Conservation (phyloP, 2,797 vertebrate genomes). For the Picus viridis region DNA sequence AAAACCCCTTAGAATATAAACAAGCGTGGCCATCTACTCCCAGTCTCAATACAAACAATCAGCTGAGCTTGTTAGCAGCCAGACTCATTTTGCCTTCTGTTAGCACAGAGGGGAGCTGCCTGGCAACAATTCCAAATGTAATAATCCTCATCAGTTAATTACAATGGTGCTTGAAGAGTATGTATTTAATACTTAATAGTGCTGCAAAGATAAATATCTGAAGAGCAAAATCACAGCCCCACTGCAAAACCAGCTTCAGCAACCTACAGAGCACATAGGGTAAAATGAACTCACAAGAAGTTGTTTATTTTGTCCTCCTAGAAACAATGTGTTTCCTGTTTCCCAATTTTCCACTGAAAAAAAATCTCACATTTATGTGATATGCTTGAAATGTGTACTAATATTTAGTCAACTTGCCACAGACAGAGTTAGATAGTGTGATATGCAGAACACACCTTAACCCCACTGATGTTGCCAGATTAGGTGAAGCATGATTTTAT, state of each 20-base stretch:
- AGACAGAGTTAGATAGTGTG: not conserved
- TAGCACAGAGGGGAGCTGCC: slow-evolving; percentile 45
- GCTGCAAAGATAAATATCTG: not conserved
- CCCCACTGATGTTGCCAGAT: not conserved
- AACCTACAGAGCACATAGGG: not conserved
- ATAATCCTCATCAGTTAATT: slow-evolving; percentile 28
- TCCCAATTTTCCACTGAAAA: not conserved
- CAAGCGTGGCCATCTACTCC: not conserved
- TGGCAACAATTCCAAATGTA: slow-evolving; percentile 36
- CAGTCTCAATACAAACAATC: not conserved
- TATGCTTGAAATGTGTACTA: not conserved
- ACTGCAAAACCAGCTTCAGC: not conserved
- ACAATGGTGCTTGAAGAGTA: not conserved
- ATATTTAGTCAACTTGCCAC: not conserved
- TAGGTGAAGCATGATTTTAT: not conserved
- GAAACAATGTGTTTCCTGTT: not conserved
- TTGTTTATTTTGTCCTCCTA: not conserved
- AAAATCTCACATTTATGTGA: not conserved
- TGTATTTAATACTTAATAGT: slow-evolving; percentile 19
- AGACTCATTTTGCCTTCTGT: slow-evolving; percentile 24
- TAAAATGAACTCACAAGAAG: not conserved
- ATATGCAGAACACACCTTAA: not conserved
- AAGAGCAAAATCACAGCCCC: not conserved
- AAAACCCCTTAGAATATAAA: not conserved
- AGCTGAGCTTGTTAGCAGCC: slow-evolving; percentile 5